Conservation (phyloP, 2,797 vertebrate genomes). For the Hafferia zeledoni region DNA sequence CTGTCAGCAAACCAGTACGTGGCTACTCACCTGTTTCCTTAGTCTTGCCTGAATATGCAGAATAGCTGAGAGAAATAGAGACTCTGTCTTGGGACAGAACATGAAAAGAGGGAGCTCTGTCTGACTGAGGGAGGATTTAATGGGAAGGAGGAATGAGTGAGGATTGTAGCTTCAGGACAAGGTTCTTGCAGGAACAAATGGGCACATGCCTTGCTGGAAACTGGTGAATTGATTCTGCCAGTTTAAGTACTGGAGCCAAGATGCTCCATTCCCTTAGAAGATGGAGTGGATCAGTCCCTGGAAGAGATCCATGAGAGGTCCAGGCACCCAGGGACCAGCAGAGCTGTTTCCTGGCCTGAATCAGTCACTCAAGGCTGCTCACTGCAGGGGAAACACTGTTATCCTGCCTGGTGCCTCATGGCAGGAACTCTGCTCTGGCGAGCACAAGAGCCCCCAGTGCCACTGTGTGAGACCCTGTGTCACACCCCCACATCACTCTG, state of each 20-base stretch:
- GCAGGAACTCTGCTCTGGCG: neutral
- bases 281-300: neutral
- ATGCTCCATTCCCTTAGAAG: neutral
- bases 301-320: neutral
- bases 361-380: neutral
- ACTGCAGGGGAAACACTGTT: fast-evolving
- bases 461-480: neutral
- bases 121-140: neutral
- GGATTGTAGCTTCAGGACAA: neutral
- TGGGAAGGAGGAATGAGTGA: neutral
- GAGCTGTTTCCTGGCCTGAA: neutral
- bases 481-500: no score
- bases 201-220: neutral
- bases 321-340: neutral
- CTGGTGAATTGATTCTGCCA: neutral
- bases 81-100: neutral
- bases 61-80: neutral
- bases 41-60: neutral
- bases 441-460: neutral
- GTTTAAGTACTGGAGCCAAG: neutral
- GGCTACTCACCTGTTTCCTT: neutral
- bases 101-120: neutral
- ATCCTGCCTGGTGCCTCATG: fast-evolving
- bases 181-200: neutral
- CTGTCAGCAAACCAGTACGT: neutral